phyloP scores from a whole-genome alignment of 2,113 vertebrate genomes.

The Coptodon bakossiorum region DNA sequence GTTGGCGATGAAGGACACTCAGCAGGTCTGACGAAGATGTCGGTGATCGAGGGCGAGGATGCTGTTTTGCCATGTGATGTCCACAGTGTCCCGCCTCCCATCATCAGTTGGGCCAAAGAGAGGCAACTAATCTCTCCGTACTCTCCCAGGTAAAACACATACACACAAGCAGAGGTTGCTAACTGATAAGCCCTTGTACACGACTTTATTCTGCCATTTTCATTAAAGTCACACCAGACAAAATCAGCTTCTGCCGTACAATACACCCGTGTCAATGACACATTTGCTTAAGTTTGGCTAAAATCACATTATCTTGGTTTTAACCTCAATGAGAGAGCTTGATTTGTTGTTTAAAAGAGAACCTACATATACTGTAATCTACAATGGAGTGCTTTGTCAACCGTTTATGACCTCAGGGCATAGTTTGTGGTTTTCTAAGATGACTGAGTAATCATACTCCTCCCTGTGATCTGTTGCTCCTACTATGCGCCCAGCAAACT shows the following conservation, averaged over 20 bases:
- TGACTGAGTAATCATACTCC: conserved; percentile 34
- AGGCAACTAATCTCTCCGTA: conserved; percentile 89
- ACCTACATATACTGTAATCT: neutral
- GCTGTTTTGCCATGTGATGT: conserved; percentile 88
- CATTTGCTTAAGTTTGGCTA: accelerated
- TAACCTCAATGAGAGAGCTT: neutral
- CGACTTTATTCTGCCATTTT: neutral
- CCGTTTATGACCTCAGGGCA: neutral
- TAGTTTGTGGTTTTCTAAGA: conserved; percentile 52
- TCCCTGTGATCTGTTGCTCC: conserved; percentile 34
- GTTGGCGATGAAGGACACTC: conserved; percentile 44
- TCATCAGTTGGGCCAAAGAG: conserved; percentile 91
- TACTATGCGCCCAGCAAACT: neutral
- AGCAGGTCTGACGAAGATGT: conserved; percentile 69
- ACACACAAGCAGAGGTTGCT: neutral
- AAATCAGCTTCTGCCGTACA: neutral
- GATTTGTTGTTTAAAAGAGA: neutral
- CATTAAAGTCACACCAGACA: neutral
- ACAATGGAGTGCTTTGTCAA: neutral
- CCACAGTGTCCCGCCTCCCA: conserved; percentile 84
- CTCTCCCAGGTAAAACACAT: conserved; percentile 80
- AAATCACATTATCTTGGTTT: neutral
- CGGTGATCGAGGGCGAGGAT: conserved; percentile 79
- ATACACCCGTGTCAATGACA: neutral
- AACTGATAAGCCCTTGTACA: neutral